phyloP scores from a whole-genome alignment of 2,797 vertebrate species.

The Esox lucius region DNA sequence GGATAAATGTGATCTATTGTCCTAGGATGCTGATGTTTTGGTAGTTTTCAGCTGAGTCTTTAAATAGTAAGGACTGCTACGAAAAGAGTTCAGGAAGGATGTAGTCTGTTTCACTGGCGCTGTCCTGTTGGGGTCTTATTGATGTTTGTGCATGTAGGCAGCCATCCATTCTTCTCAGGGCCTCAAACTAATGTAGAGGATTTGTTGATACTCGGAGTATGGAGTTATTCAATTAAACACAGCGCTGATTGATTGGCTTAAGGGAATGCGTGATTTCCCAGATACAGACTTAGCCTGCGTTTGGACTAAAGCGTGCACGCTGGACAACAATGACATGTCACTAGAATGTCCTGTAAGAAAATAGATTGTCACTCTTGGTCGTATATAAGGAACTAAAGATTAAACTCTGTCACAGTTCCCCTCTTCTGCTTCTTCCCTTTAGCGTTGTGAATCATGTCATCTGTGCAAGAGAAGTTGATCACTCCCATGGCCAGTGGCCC shows the following conservation, averaged over 20 bases:
- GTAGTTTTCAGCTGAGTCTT: too few species aligned
- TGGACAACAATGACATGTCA: conserved; percentile 74
- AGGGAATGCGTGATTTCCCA: not conserved
- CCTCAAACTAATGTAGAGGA: not conserved
- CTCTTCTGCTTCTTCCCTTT: not conserved
- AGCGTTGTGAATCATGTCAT: conserved; percentile 79
- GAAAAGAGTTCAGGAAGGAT: too few species aligned
- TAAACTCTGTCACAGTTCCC: not conserved
- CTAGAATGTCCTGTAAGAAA: not conserved
- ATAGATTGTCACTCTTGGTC: too few species aligned
- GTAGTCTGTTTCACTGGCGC: too few species aligned
- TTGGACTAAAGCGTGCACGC: not conserved
- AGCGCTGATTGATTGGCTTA: not conserved
- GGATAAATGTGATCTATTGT: too few species aligned
- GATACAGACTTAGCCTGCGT: not conserved
- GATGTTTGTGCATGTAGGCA: too few species aligned
- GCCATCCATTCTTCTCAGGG: too few species aligned
- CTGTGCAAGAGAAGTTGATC: conserved; percentile 87
- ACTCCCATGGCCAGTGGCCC: conserved; percentile 65
- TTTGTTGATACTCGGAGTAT: not conserved
- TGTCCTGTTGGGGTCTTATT: too few species aligned
- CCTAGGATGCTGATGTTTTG: too few species aligned
- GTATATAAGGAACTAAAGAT: not conserved
- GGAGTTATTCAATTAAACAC: not conserved
- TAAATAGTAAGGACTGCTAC: too few species aligned